phyloP scores from a whole-genome alignment of 2,888 invertebrate genomes.

The Drosophila sordidula region DNA sequence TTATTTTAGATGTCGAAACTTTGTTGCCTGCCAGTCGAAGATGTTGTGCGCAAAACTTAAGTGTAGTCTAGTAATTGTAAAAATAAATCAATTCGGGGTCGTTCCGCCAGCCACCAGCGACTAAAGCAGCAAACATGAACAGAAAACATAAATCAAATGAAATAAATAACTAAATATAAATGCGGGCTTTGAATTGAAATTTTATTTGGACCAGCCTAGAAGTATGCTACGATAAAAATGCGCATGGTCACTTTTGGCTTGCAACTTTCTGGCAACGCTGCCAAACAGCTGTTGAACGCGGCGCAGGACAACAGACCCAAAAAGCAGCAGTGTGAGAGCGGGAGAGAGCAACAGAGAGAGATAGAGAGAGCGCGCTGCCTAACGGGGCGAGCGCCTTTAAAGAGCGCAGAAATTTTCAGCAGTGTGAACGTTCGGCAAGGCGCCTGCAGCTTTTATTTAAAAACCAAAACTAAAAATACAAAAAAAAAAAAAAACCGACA shows the following conservation, averaged over 20 bases:
- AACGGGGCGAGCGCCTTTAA: conserved; percentile 35
- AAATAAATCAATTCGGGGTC: conserved; percentile 46
- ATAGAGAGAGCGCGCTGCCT: conserved; percentile 4
- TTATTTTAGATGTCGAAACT: conserved; percentile 59
- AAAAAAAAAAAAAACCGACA: conserved; percentile 3
- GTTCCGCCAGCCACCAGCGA: conserved; percentile 30
- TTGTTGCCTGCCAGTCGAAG: conserved; percentile 44
- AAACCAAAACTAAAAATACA: conserved; percentile 31
- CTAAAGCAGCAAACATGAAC: conserved; percentile 40
- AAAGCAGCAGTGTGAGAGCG: conserved; percentile 8
- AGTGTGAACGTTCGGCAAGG: conserved; percentile 67
- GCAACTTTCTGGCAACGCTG: conserved; percentile 39
- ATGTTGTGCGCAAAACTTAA: conserved; percentile 52
- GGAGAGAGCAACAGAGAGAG: conserved; percentile 9
- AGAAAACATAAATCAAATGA: conserved; percentile 24
- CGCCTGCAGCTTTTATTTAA: conserved; percentile 43
- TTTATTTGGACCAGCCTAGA: neutral
- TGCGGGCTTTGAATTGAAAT: neutral
- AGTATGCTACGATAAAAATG: conserved; percentile 1
- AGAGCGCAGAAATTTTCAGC: conserved; percentile 76
- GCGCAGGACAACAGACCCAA: conserved; percentile 63
- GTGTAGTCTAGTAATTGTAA: conserved; percentile 71
- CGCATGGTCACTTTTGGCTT: neutral
- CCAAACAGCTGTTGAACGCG: conserved; percentile 53
- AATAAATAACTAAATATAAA: conserved; percentile 21